Percentiles rank a stretch among this genome's conserved stretches.
Evolutionary conservation across 2,797 vertebrate species (phyloP).

Genomic region (Gorsachius magnificus): DNA sequence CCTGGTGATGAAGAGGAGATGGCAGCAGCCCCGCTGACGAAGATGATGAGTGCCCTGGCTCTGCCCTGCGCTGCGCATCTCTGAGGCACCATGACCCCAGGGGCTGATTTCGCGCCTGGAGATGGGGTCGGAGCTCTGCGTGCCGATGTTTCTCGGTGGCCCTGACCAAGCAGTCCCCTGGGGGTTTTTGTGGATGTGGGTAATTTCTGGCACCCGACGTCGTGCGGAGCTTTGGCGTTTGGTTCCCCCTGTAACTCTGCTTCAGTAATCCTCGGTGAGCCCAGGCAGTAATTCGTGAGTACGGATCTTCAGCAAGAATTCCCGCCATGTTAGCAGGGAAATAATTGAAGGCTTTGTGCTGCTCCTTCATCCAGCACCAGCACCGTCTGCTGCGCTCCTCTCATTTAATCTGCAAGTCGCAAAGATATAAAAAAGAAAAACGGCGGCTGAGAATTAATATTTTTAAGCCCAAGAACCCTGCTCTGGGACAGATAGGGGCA

Average conservation of each 20-base stretch:
- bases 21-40: not conserved
- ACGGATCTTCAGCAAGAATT: not conserved
- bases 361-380: not conserved
- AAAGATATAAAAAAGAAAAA: not conserved
- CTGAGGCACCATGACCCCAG: fast-evolving
- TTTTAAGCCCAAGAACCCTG: not conserved
- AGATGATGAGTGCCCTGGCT: not conserved
- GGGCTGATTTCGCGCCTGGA: not conserved
- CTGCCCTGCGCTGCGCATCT: not conserved
- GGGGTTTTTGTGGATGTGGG: not conserved
- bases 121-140: not conserved
- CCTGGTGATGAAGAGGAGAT: too few species aligned
- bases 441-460: fast-evolving
- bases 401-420: not conserved
- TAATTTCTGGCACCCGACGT: not conserved
- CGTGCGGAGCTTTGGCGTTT: not conserved
- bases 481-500: not conserved
- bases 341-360: not conserved
- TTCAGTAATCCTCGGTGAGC: not conserved
- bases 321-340: not conserved
- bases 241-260: not conserved
- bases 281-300: not conserved
- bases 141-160: not conserved
- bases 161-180: not conserved
- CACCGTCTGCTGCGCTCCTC: not conserved